phyloP scores from a whole-genome alignment of 2,797 vertebrate genomes.

The Poecilia wingei region DNA sequence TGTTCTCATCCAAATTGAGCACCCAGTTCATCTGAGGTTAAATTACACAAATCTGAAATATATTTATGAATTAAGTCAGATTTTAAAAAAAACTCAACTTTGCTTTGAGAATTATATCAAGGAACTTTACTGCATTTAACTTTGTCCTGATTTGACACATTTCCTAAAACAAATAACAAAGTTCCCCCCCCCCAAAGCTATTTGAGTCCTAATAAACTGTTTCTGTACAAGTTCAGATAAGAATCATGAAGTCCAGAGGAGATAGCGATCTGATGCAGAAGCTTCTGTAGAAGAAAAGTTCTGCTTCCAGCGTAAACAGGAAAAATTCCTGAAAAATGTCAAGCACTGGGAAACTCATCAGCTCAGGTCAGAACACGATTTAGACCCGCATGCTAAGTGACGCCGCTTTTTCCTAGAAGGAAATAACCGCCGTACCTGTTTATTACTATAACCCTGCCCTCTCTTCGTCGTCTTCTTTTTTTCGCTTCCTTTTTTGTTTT shows the following conservation, averaged over 20 bases:
- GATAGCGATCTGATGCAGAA: not conserved
- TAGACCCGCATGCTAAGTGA: slow-evolving; percentile 32
- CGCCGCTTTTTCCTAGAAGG: slow-evolving; percentile 54
- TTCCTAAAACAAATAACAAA: not conserved
- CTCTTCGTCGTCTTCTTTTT: not conserved
- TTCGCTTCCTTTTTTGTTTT: not conserved
- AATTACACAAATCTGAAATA: not conserved
- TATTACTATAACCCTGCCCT: slow-evolving; percentile 20
- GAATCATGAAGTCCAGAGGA: not conserved
- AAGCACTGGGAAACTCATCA: slow-evolving; percentile 38
- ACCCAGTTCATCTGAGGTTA: not conserved
- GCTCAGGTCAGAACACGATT: slow-evolving; percentile 60
- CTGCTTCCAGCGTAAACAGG: slow-evolving; percentile 48
- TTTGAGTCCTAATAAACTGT: not conserved
- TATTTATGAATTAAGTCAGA: not conserved
- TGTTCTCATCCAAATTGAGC: not conserved
- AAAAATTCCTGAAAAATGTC: slow-evolving; percentile 24
- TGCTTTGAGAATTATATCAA: not conserved
- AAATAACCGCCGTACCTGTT: slow-evolving; percentile 35
- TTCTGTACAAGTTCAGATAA: not conserved
- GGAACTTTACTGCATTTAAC: not conserved
- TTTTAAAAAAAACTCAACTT: too few relatives aligned
- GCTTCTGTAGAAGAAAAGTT: slow-evolving; percentile 32
- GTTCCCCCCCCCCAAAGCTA: not conserved
- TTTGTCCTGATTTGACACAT: not conserved